Conservation (phyloP, 2,888 invertebrate species). For the Drosophila anceps region DNA sequence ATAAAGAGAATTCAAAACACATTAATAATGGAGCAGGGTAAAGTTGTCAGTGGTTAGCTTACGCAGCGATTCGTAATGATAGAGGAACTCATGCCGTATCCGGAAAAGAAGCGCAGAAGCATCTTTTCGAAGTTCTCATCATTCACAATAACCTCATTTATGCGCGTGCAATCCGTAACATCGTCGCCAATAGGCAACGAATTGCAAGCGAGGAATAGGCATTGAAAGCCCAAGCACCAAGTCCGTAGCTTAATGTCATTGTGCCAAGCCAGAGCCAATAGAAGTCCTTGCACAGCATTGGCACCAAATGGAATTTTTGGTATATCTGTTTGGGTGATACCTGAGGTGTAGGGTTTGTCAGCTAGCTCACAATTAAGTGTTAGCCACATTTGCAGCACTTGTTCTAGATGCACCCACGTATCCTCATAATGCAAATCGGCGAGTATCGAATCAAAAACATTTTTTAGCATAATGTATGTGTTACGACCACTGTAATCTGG, state of each 20-base stretch:
- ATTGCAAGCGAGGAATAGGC: slow-evolving; percentile 90
- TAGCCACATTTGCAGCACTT: slow-evolving; percentile 94
- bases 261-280: slow-evolving; percentile 89
- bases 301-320: slow-evolving; percentile 89
- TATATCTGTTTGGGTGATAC: slow-evolving; percentile 87
- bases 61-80: slow-evolving; percentile 85
- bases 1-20: background rate
- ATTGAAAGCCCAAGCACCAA: slow-evolving; percentile 91
- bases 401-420: slow-evolving; percentile 92
- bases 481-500: slow-evolving; percentile 86
- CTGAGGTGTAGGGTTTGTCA: slow-evolving; percentile 85
- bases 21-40: background rate
- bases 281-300: slow-evolving; percentile 88
- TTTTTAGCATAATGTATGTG: slow-evolving; percentile 88
- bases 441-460: slow-evolving; percentile 90
- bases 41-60: slow-evolving; percentile 47
- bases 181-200: slow-evolving; percentile 85
- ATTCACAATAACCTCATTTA: slow-evolving; percentile 87
- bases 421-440: slow-evolving; percentile 89
- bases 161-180: slow-evolving; percentile 80
- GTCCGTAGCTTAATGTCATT: slow-evolving; percentile 90
- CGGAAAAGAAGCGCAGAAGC: slow-evolving; percentile 88
- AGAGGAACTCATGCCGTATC: slow-evolving; percentile 86
- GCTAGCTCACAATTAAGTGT: slow-evolving; percentile 90
- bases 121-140: slow-evolving; percentile 89